Conservation (phyloP, 2,797 vertebrate species). For the Hypotaenidia philippensis region DNA sequence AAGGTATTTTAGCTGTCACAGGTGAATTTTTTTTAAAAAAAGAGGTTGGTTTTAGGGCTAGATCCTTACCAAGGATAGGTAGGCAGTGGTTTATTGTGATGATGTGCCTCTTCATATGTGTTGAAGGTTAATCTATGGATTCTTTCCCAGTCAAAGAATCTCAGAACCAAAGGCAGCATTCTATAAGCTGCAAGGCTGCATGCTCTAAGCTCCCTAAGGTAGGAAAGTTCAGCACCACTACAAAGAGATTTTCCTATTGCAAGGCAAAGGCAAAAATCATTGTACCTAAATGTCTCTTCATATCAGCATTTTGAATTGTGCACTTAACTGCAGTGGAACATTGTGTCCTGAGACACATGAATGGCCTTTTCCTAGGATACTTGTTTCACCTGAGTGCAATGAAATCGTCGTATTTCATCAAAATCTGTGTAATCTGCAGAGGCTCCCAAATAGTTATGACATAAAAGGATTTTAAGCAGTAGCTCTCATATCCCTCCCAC, state of each 20-base stretch:
- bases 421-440: neutral
- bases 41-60: neutral
- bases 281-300: neutral
- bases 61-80: neutral
- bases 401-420: constrained; percentile 20
- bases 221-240: neutral
- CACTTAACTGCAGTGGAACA: neutral
- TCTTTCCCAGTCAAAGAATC: neutral
- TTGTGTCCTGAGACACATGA: neutral
- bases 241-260: neutral
- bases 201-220: neutral
- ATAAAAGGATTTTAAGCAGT: neutral
- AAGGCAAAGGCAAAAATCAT: neutral
- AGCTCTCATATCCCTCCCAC: neutral
- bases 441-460: neutral
- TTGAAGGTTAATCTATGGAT: neutral
- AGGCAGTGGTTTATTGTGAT: neutral
- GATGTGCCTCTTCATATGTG: neutral
- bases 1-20: neutral
- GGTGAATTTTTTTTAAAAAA: neutral
- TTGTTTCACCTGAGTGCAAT: neutral
- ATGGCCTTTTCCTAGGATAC: neutral
- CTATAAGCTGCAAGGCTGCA: no score
- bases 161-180: neutral
- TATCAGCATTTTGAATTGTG: neutral